These are phyloP conservation scores for Elephantulus edwardii DNA, from an alignment of 2,113 vertebrate genomes.

Conservation along the genomic window DNA sequence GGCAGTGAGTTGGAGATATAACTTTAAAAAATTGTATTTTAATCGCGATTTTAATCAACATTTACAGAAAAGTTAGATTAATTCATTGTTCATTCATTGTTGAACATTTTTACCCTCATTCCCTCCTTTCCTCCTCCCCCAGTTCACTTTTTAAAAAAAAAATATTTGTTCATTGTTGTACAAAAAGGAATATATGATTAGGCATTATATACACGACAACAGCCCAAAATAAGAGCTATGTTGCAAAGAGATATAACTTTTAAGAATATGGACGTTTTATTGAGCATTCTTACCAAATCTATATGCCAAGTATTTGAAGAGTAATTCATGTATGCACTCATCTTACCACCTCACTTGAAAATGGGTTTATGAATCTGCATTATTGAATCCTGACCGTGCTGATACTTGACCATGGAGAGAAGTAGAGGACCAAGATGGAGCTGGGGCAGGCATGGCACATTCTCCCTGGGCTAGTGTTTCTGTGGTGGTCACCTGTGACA, in stretches of 20 bases:
- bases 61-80: too few species aligned
- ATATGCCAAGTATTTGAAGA: neutral
- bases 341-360: neutral
- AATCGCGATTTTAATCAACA: too few species aligned
- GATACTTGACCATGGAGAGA: neutral
- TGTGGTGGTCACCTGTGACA: neutral
- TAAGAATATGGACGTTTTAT: neutral
- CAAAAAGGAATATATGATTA: too few species aligned
- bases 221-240: too few species aligned
- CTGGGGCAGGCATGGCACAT: neutral
- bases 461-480: neutral
- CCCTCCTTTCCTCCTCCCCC: too few species aligned
- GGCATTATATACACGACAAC: too few species aligned
- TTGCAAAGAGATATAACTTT: neutral
- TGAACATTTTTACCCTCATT: too few species aligned
- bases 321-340: neutral
- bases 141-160: too few species aligned
- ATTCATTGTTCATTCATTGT: too few species aligned
- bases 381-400: neutral
- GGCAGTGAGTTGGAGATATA: too few species aligned
- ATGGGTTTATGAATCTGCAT: neutral
- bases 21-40: too few species aligned
- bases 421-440: neutral
- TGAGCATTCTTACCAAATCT: neutral
- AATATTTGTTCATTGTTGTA: too few species aligned